Base-by-base conservation (phyloP, 2,113 vertebrate genomes). In the Erythrolamprus reginae region DNA sequence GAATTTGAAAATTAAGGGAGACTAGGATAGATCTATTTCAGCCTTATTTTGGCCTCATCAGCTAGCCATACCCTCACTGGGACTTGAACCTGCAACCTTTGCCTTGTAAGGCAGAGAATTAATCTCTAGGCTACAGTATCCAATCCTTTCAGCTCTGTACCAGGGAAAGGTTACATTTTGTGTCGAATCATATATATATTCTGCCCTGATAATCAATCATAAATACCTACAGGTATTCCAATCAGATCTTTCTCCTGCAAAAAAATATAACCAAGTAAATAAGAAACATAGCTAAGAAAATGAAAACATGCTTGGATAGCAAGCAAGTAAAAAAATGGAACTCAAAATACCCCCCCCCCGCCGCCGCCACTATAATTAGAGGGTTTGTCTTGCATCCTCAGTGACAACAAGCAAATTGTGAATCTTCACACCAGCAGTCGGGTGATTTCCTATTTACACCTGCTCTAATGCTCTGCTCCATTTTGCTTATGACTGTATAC, bases 401-500 rank as follows among this genome's bases (percentile, higher is more conserved):
- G 7, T 51, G 89, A 83, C 26, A 77, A 84, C 2, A 82, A 91
- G 50, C 52, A 91, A 65, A 91, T 92, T 17, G 3, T 0, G 52
- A 87, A 84, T 92, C 90, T 93, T 91, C 90, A 58, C 28, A 65
- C 50, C 33, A 77, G 52, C 33, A 85, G n/a, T 28, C 38, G 56
- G 48, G 92, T 21, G 53, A 93, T 28, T 65, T 84, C 88, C 86
- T 94, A 95, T 95, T 96, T 95, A 89, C 89, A 86, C 86, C 1
- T 93, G 93, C 90, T 93, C 92, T 91, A 88, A 87, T 88, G 89
- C 94, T 91, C 84, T 85, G 82, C 53, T 28, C 82, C 38, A 42
- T 94, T 94, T 92, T 94, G 93, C 95, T 94, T 94, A 85, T 91
- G 91, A 92, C 87, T 94, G 93, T 95, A 52, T 94, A 95, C 94